Evolutionary conservation across 2,797 vertebrate genomes (phyloP).

Genomic region (Alexandromys oeconomus): DNA sequence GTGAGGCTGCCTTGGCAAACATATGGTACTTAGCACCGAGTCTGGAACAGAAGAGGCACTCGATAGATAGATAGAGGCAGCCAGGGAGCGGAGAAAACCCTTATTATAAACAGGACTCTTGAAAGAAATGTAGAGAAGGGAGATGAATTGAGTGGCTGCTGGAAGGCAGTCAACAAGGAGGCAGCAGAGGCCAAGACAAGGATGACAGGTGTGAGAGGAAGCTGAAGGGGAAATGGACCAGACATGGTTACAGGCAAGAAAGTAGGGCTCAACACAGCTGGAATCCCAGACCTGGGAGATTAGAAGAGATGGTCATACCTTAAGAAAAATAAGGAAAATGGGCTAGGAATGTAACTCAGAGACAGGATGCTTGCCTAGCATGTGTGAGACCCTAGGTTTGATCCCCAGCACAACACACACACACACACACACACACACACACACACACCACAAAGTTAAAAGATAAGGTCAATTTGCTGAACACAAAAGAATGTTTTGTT

Average conservation of each 20-base stretch:
- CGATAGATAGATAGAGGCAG: too few relatives aligned
- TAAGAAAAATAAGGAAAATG: not conserved
- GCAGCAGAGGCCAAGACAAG: not conserved
- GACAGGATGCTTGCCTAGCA: not conserved
- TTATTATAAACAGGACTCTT: not conserved
- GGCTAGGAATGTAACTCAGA: not conserved
- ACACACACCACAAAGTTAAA: not conserved
- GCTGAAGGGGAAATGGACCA: not conserved
- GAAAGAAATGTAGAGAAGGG: rapidly evolving
- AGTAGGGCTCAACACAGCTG: not conserved
- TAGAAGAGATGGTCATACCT: not conserved
- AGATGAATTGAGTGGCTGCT: not conserved
- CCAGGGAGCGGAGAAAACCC: not conserved
- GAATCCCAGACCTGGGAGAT: not conserved
- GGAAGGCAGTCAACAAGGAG: not conserved
- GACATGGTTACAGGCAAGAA: not conserved
- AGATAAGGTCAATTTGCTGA: not conserved
- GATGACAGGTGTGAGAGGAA: not conserved
- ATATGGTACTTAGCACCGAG: not conserved
- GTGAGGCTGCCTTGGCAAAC: not conserved
- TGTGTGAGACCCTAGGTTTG: not conserved
- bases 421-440: not conserved
- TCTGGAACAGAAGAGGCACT: not conserved
- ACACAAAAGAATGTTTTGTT: not conserved
- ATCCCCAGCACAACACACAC: not conserved